Percentiles rank a stretch among this genome's conserved stretches.
Evolutionary conservation across 92 coral and sea anemone genomes (phyloP).

Genomic region (Epizoanthus fatuus): DNA sequence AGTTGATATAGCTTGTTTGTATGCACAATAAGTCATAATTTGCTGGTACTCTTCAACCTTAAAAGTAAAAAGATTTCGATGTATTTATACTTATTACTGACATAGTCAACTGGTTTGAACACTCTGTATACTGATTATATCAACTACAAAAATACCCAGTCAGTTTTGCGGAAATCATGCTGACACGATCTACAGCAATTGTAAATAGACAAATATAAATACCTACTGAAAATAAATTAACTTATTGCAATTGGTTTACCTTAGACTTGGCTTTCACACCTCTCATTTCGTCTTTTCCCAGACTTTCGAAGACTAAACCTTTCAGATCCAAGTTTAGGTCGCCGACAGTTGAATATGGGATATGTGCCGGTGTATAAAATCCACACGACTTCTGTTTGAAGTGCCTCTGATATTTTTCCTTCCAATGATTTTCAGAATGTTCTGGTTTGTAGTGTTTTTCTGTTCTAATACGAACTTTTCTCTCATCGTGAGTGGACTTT

Average conservation of each 20-base stretch:
- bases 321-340: conserved; percentile 82
- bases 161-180: no score
- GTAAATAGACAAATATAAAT: no score
- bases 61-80: no score
- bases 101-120: no score
- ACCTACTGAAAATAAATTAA: background rate
- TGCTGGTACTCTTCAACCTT: no score
- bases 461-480: conserved; percentile 92
- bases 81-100: no score
- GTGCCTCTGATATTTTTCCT: conserved; percentile 79
- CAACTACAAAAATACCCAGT: no score
- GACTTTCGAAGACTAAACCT: conserved; percentile 82
- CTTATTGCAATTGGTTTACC: background rate
- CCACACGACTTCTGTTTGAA: conserved; percentile 80
- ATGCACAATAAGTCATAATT: no score
- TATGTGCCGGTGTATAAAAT: conserved; percentile 91
- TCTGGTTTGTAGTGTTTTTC: conserved; percentile 83
- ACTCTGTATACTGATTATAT: no score
- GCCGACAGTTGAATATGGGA: conserved; percentile 88
- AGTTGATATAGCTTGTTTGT: no score
- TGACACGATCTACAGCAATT: no score
- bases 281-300: conserved; percentile 54
- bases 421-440: conserved; percentile 76
- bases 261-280: background rate
- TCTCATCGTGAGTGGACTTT: conserved; percentile 45